phyloP scores from a whole-genome alignment of 2,888 invertebrate species.

The Amorpha juglandis region DNA sequence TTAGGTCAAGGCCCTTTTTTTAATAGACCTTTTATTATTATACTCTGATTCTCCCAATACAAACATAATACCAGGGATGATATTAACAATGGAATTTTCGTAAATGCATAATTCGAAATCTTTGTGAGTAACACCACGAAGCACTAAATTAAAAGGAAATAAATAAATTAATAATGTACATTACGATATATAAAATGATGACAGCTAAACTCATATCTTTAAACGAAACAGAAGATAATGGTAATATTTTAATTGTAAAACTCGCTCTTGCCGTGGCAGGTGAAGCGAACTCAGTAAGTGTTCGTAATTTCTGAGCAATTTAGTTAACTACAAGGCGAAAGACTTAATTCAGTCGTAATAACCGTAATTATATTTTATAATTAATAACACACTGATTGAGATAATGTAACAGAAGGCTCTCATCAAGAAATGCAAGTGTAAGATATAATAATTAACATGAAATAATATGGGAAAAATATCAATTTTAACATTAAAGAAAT shows the following conservation, averaged over 20 bases:
- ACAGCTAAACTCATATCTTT: background rate
- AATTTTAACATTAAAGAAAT: no score
- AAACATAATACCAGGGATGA: background rate
- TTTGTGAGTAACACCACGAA: no score
- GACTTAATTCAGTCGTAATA: constrained; percentile 48
- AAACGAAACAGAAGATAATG: constrained; percentile 4
- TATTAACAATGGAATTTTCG: background rate
- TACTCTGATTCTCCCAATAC: background rate
- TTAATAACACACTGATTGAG: constrained; percentile 42
- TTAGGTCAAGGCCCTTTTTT: constrained; percentile 17
- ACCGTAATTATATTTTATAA: constrained; percentile 40
- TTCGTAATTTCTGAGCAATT: constrained; percentile 41
- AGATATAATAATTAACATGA: background rate
- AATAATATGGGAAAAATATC: no score
- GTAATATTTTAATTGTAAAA: constrained; percentile 20
- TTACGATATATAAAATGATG: no score
- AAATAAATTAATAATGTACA: background rate
- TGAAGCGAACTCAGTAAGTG: constrained; percentile 42
- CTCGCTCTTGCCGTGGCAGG: constrained; percentile 28
- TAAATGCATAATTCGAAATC: background rate
- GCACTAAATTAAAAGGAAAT: background rate
- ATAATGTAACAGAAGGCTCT: constrained; percentile 20
- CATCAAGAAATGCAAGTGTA: background rate
- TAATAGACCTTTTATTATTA: background rate
- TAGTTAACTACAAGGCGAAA: constrained; percentile 45